Evolutionary conservation across 2,888 invertebrate genomes (phyloP), one percentile per base, ranked within the genome.

Genomic region (Balanococcus diminutus): DNA sequence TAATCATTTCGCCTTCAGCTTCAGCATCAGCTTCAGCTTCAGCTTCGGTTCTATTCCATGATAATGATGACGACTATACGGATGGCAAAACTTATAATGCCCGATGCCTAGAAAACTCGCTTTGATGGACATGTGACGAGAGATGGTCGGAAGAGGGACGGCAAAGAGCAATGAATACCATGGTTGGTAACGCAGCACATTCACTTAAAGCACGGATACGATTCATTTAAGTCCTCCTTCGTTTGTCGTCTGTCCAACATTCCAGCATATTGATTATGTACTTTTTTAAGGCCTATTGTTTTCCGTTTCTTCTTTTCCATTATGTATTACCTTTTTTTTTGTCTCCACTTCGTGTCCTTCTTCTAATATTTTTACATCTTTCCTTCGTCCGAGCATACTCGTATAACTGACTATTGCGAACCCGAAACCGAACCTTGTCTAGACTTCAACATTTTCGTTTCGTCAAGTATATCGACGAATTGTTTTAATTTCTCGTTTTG

Each of bases 111-210:
- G 84, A 67, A 84, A 84, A 84, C 84, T 84, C 84, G 84, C 84
- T 67, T 84, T 84, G 84, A 84, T 84, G 84, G 84, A 84, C 84
- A 84, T 84, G 84, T 84, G 84, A 84, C 84, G 84, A 84, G 84
- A 82, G 82, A 46, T 36, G 67, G 67, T 67, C 39, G 22, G 67
- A 67, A 32, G 39, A 32, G 82, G 32, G 82, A 28, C 14, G 42
- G 42, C 22, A 19, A 42, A 42, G 22, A 42, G 81, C 42, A 36
- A 51, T 82, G 51, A 46, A 82, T 82, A 25, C 82, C 82, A 51
- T 82, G 82, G 51, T 51, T 82, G 82, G 82, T 81, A 81, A 42
- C 79, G 79, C 31, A 81, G 46, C 81, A 42, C 81, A 81, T 39
- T 42, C 81, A 81, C 81, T 72, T 72, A 81, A 81, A 42, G 51